Conservation (phyloP, 2,113 vertebrate species). For the Platysternon megacephalum region DNA sequence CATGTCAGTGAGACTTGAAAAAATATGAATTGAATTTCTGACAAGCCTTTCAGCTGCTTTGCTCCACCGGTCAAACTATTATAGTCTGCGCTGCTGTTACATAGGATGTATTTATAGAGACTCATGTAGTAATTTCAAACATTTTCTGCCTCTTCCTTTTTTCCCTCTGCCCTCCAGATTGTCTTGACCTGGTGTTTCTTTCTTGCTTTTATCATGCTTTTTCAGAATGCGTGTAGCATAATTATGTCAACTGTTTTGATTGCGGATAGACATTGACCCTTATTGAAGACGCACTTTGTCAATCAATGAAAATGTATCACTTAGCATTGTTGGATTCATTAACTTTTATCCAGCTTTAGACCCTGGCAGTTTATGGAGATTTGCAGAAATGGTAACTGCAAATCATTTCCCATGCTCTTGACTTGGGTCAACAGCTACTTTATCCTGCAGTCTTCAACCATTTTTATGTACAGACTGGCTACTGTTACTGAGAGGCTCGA, state of each 20-base stretch:
- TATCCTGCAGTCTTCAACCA: background rate
- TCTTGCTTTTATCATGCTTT: constrained; percentile 5
- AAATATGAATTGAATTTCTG: background rate
- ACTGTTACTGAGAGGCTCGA: constrained; percentile 3
- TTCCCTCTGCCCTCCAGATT: background rate
- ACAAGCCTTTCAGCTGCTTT: background rate
- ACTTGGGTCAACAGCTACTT: constrained; percentile 26
- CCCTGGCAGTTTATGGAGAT: background rate
- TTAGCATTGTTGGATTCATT: background rate
- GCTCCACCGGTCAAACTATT: background rate
- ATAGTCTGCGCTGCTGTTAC: background rate
- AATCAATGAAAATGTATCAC: background rate
- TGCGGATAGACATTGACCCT: constrained; percentile 6
- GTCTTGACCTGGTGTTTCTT: background rate
- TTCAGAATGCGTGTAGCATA: background rate
- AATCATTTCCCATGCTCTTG: constrained; percentile 8
- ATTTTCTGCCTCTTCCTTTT: background rate
- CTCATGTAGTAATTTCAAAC: constrained; percentile 1
- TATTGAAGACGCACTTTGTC: constrained; percentile 16
- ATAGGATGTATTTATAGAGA: background rate
- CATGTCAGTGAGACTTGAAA: background rate
- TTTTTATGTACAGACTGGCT: constrained; percentile 15
- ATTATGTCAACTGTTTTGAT: constrained; percentile 43
- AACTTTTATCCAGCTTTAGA: background rate
- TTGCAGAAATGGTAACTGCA: background rate